Base-by-base conservation (phyloP, 2,113 vertebrate genomes). In the Pseudonaja textilis region DNA sequence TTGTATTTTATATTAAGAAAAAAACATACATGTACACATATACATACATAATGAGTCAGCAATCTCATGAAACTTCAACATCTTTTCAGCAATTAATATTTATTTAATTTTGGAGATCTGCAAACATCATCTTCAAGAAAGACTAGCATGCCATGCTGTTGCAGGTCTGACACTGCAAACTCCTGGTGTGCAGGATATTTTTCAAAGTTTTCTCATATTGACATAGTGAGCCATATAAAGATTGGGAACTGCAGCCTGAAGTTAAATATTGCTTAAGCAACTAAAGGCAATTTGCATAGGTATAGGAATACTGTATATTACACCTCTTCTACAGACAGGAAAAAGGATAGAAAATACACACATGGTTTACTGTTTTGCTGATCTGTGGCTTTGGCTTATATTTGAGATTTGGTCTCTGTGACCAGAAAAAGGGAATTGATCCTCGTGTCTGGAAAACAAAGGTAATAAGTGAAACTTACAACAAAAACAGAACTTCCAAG, bases 341-440 rank as follows among this genome's bases (percentile, higher is more conserved):
- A 81, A 69, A 95, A 92, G 29, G 92, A 50, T 42, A 94, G 56
- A 20, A 20, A 39, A 85, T 96, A 97, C 98, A 97, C 96, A 99
- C 99, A 59, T 99, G 99, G 96, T 99, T 99, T 95, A 98, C 96
- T 92, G 98, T 97, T 98, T 99, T 99, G 98, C 97, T 99, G 98
- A 99, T 99, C 97, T 99, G 99, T 26, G 99, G 99, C 93, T 97
- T 98, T 94, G 99, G 99, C 96, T 99, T 99, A 91, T 99, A 99
- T 96, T 98, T 99, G 94, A 99, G 98, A 95, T 99, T 99, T 93
- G 99, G 99, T 95, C 99, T 98, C 74, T 99, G 99, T 93, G 99
- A 99, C 99, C 99, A 99, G 97, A 98, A 99, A 96, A 99, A 98
- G 6, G 99, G 99, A 95, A 99, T 99, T 81, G 99, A 99, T 95